Evolutionary conservation across 2,113 vertebrate genomes (phyloP), one percentile per base, ranked within the genome.

Genomic region (Mellivora capensis): DNA sequence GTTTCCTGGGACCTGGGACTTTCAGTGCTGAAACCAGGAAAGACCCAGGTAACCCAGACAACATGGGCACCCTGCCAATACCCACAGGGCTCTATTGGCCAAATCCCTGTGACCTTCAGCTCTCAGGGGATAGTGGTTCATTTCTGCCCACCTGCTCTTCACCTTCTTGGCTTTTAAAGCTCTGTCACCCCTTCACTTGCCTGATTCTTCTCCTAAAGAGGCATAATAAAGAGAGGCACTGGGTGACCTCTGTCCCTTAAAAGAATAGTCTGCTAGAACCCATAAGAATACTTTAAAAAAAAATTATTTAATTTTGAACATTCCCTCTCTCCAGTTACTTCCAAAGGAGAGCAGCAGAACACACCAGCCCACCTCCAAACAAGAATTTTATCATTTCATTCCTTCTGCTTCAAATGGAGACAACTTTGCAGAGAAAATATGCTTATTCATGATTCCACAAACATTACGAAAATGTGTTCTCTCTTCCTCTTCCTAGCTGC

Each of bases 391-490:
- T 34, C 10, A 72, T 59, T 79, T 57, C 67, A 71, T 87, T 90
- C 15, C 25, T 49, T 31, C 18, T 13, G 27, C 47, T 59, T 52
- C 67, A 21, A 61, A 21, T 1, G 39, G 44, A 93, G 42, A 61
- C 15, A 52, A 2, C 84, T 86, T 72, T 10, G 4, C 31, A 42
- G 15, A 89, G 52, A 76, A 98, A 74, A 91, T 13, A 92, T 88
- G 64, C 12, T 12, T 80, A 91, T 77, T 97, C 76, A 1, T n/a
- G 59, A 95, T 82, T 71, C 83, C 39, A 52, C 49, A 89, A 29
- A 34, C 42, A 72, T 81, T 71, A 34, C 81, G 61, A 98, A 97
- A 89, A 71, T 29, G 10, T 79, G 71, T 77, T 81, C 77, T 83
- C 85, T 67, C 21, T 96, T 79, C 29, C 62, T 62, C 29, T 31